phyloP scores from a whole-genome alignment of 2,113 vertebrate genomes.

The Platycercus adscitus region DNA sequence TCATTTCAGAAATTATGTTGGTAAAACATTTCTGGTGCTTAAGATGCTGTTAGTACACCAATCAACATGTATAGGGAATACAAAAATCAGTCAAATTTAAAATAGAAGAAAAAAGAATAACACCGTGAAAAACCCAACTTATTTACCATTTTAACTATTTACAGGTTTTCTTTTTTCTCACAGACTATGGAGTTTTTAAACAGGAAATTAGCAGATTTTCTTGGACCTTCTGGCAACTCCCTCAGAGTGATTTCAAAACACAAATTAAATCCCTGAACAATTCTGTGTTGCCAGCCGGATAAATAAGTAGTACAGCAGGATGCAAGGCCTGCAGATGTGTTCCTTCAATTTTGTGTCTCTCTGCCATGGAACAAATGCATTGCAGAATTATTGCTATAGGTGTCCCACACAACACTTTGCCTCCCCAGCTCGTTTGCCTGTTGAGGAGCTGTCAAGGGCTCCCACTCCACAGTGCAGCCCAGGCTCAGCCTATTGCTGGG shows the following conservation, averaged over 20 bases:
- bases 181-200: neutral
- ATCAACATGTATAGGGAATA: neutral
- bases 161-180: neutral
- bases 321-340: neutral
- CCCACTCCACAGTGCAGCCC: neutral
- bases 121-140: neutral
- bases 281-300: neutral
- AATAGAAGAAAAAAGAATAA: neutral
- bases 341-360: neutral
- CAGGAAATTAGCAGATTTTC: neutral
- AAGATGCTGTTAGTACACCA: neutral
- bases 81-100: neutral
- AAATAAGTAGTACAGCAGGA: neutral
- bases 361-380: neutral
- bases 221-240: neutral
- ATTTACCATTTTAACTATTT: neutral
- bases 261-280: neutral
- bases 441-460: neutral
- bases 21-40: neutral
- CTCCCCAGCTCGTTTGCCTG: neutral
- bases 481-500: neutral
- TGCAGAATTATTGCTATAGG: neutral
- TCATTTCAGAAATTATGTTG: neutral
- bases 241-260: neutral
- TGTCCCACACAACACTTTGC: neutral